Evolutionary conservation across 2,797 vertebrate species (phyloP), one percentile per base, ranked within the genome.

Genomic region (Pangasius mekongensis): DNA sequence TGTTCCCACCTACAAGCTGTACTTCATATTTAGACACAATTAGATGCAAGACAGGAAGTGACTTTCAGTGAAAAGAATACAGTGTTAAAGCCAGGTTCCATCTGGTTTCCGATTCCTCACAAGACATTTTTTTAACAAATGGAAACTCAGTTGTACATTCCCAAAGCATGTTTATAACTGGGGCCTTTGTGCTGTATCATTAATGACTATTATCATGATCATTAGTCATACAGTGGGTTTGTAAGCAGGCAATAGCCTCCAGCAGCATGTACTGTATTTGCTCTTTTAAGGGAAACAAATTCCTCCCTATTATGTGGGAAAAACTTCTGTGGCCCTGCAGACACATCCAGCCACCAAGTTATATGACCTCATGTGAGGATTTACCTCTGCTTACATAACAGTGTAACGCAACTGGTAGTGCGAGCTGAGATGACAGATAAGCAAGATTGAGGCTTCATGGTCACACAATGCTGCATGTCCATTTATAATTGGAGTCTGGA

Each of bases 371-470:
- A 56, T 58, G 67, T 30, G 18, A 84, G 81, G 54, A 76, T 76
- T 83, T 87, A 74, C 67, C 69, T 24, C 47, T 30, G 13, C 84
- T 91, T 91, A 88, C 87, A 84, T 87, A 87, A 90, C 60, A 64
- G 66, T 36, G 36, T 43, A 33, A 62, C 77, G 13, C 58, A 83
- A 64, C 39, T n/a, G 58, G 81, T 24, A 22, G 52, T 47, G 8
- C 24, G 1, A 56, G 11, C 33, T 60, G 52, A 86, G 82, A 49
- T 69, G 60, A 54, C 73, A 85, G 85, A 87, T 85, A 83, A 90
- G 47, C 74, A 77, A 56, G 66, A 76, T 62, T 80, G 77, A 56
- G 30, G 30, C 20, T 80, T 80, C 30, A 56, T 36, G 30, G 52
- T 80, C 83, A 67, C 82, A 84, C 47, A 66, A 5, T 69, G 64